Conservation (phyloP, 2,888 invertebrate genomes). For the Campoletis raptor region DNA sequence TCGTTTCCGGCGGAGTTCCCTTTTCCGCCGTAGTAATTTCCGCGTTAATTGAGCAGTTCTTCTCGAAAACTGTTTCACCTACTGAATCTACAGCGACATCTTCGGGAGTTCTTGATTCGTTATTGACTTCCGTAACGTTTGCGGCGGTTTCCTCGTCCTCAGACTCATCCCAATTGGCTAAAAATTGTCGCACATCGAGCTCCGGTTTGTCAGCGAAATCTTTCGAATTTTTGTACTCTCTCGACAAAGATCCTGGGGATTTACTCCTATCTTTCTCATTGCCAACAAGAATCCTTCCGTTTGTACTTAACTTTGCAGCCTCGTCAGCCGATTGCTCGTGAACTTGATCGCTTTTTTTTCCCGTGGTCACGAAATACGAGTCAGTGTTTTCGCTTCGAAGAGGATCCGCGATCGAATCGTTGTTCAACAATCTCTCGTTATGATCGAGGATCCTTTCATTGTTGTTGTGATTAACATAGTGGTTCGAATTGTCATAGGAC, state of each 20-base stretch:
- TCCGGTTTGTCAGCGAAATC: slow-evolving; percentile 81
- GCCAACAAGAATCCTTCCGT: slow-evolving; percentile 53
- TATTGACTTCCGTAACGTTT: not conserved
- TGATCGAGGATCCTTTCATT: not conserved
- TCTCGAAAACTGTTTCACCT: not conserved
- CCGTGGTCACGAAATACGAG: slow-evolving; percentile 62
- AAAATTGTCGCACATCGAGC: slow-evolving; percentile 83
- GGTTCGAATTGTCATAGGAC: slow-evolving; percentile 64
- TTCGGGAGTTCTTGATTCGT: not conserved
- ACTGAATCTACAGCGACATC: not conserved
- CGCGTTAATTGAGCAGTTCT: not conserved
- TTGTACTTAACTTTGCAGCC: slow-evolving; percentile 55
- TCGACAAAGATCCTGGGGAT: slow-evolving; percentile 39
- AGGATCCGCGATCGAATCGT: slow-evolving; percentile 38
- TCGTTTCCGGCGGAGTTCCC: not conserved
- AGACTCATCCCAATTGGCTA: slow-evolving; percentile 84
- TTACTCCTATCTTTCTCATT: slow-evolving; percentile 52
- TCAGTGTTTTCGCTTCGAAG: slow-evolving; percentile 58
- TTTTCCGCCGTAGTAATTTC: not conserved
- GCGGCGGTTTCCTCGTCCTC: slow-evolving; percentile 78
- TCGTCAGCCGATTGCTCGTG: slow-evolving; percentile 54
- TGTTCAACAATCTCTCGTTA: not conserved
- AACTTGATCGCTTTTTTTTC: slow-evolving; percentile 55
- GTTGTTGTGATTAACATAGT: slow-evolving; percentile 62
- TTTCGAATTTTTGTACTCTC: slow-evolving; percentile 69